Evolutionary conservation across 2,888 invertebrate species (phyloP).

Genomic region (Oegoconia quadripuncta): DNA sequence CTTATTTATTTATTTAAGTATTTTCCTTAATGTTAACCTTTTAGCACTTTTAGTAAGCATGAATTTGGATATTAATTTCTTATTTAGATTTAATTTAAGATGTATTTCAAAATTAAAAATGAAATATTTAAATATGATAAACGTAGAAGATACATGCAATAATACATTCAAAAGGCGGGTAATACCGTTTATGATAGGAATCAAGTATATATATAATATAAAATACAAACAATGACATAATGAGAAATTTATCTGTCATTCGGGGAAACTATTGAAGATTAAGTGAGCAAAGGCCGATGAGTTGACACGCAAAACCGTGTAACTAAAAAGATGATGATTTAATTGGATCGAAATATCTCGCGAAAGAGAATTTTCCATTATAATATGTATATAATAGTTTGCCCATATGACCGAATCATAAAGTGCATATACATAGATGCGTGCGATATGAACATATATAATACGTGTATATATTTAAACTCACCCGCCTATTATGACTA

Average conservation of each 20-base stretch:
- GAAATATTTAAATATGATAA: neutral
- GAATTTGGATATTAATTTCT: too few relatives aligned
- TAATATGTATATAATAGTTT: too few relatives aligned
- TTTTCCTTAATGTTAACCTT: too few relatives aligned
- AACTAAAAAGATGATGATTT: too few relatives aligned
- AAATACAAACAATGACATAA: constrained; percentile 11
- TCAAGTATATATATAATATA: constrained; percentile 12
- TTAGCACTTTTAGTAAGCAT: too few relatives aligned
- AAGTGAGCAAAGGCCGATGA: too few relatives aligned
- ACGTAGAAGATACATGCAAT: constrained; percentile 6
- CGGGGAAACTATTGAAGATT: too few relatives aligned
- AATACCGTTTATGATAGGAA: constrained; percentile 15
- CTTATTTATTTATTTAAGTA: too few relatives aligned
- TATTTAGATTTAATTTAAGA: neutral
- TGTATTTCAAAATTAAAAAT: neutral
- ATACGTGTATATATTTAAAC: constrained; percentile 47
- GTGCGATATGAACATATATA: constrained; percentile 20
- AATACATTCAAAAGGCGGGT: constrained; percentile 33
- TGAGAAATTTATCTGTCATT: neutral
- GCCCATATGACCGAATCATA: too few relatives aligned
- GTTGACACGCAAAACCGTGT: too few relatives aligned
- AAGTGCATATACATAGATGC: constrained; percentile 20
- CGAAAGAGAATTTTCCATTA: too few relatives aligned
- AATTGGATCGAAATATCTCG: too few relatives aligned
- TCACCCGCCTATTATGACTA: constrained; percentile 80